Percentiles rank a stretch among this genome's conserved stretches.
Evolutionary conservation across 2,888 invertebrate species (phyloP).

Genomic region (Drosophila kuntzei): DNA sequence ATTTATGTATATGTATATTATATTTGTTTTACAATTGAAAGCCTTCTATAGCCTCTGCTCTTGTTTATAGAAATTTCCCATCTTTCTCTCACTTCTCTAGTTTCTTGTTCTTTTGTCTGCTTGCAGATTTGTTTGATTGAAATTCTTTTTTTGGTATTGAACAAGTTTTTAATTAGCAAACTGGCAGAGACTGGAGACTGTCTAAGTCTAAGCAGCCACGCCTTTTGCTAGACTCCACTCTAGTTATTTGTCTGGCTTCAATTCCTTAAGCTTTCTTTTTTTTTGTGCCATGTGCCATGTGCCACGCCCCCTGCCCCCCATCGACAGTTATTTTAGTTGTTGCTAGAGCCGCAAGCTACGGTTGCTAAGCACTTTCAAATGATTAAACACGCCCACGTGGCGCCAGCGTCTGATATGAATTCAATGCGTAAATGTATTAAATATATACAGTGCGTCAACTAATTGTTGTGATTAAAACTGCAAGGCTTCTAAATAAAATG

Average conservation of each 20-base stretch:
- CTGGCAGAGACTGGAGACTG: slow-evolving; percentile 36
- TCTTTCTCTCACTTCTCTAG: not conserved
- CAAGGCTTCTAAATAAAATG: too few species aligned
- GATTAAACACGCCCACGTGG: slow-evolving; percentile 64
- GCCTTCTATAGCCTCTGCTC: slow-evolving; percentile 17
- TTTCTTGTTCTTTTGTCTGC: slow-evolving; percentile 24
- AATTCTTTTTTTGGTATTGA: slow-evolving; percentile 31
- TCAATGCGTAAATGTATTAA: slow-evolving; percentile 35
- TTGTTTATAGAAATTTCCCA: not conserved
- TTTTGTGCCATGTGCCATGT: too few species aligned
- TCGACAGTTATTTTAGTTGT: not conserved
- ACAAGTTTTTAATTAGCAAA: slow-evolving; percentile 56
- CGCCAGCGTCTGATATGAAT: slow-evolving; percentile 43
- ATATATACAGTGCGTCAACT: not conserved
- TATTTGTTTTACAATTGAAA: slow-evolving; percentile 31
- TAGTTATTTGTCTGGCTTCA: slow-evolving; percentile 32
- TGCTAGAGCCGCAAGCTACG: slow-evolving; percentile 31
- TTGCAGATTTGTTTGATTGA: slow-evolving; percentile 37
- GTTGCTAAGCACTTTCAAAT: slow-evolving; percentile 64
- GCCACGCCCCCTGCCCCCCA: slow-evolving; percentile 14
- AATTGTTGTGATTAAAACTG: not conserved
- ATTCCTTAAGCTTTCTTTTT: slow-evolving; percentile 24
- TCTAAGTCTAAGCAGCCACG: slow-evolving; percentile 31
- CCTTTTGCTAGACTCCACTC: slow-evolving; percentile 13
- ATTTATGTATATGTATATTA: slow-evolving; percentile 5